phyloP scores from a whole-genome alignment of 1,140 invertebrate genomes.

The Hyles euphorbiae region DNA sequence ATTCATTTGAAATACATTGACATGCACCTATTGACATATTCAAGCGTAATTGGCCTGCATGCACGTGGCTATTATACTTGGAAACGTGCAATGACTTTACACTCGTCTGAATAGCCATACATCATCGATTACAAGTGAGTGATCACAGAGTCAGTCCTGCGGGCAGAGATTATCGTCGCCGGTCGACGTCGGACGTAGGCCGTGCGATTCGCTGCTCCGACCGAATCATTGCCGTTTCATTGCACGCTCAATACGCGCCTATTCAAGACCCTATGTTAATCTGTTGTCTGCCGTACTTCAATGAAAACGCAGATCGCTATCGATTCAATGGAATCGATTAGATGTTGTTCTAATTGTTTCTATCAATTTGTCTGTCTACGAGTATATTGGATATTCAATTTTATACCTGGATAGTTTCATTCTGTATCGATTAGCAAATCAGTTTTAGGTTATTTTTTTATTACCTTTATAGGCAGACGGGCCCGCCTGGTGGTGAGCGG shows the following conservation, averaged over 20 bases:
- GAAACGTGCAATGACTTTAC: background rate
- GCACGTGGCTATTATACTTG: background rate
- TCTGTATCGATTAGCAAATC: background rate
- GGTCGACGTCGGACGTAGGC: background rate
- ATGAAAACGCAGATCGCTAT: too few species aligned
- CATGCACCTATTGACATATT: too few species aligned
- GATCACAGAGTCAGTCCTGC: slow-evolving; percentile 4
- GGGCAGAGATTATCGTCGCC: slow-evolving; percentile 3
- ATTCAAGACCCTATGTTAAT: background rate
- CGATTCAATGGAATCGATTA: too few species aligned
- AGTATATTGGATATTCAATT: background rate
- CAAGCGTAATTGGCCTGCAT: too few species aligned
- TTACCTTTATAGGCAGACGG: too few species aligned
- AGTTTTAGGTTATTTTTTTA: background rate
- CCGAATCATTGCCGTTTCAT: slow-evolving; percentile 8
- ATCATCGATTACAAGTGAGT: background rate
- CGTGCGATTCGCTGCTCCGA: background rate
- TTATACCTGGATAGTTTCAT: background rate
- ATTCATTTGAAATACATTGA: too few species aligned
- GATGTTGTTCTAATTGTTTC: too few species aligned
- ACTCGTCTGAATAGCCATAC: background rate
- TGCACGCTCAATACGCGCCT: slow-evolving; percentile 6
- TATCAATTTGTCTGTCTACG: background rate
- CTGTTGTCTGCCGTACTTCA: background rate
- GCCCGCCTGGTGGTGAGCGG: too few species aligned